Base-by-base conservation (phyloP, 2,888 invertebrate species). In the Sphaerophoria rueppellii region DNA sequence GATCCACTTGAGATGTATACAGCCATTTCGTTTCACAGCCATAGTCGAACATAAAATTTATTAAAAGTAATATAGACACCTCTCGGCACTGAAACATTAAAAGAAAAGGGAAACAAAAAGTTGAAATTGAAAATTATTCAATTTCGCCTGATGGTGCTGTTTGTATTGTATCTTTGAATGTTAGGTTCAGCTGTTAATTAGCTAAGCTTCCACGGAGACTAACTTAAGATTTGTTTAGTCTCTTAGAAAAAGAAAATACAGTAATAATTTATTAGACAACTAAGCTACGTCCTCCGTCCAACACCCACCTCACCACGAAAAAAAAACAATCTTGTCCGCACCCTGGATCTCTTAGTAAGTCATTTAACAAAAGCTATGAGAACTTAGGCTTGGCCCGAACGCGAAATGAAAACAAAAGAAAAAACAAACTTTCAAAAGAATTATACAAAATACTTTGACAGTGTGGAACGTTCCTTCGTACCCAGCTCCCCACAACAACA, bases 131-230 rank as follows among this genome's bases (percentile, higher is more conserved):
- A 72, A 82, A 82, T 78, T 78, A 82, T 82, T 78, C 78, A 52
- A 70, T 60, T 60, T 43, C 6, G 40, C 61, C 78, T 78, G 78
- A 74, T 82, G 73, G 78, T 78, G 78, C 74, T 52, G 70, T 78
- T 78, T 74, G 58, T 65, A 74, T 43, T 55, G 48, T 63, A 63
- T 63, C 43, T n/a, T 0, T 7, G 43, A 46, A 46, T 63, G n/a
- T 12, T 34, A 63, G 43, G 61, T 48, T 63, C 46, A 63, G 63
- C 40, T 70, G 65, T 82, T 83, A 79, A 83, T 79, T 83, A 83
- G 79, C 67, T 65, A 40, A 79, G 48, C 70, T 67, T 74, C 43
- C 60, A 58, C 65, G 60, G 54, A 65, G 70, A 60, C 65, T 75
- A 60, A 50, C 65, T 75, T 67, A 60, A 71, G 55, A 79, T 79